Evolutionary conservation across 2,888 invertebrate species (phyloP).

Genomic region (Drosophila longiperda): DNA sequence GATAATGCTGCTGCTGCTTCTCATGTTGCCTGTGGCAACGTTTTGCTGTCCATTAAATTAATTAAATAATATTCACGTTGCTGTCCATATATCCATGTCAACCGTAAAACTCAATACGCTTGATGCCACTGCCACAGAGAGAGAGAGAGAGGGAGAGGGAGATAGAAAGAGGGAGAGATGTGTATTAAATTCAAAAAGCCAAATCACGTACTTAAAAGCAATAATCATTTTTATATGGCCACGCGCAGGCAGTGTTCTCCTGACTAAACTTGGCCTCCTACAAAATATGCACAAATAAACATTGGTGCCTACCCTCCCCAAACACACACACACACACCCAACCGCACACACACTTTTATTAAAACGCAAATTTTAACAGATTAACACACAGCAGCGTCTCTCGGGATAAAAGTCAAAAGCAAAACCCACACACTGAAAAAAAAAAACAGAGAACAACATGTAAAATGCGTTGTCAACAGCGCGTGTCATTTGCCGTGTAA

Average conservation of each 20-base stretch:
- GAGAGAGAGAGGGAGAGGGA: background rate
- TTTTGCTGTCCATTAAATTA: constrained; percentile 64
- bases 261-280: constrained; percentile 46
- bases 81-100: constrained; percentile 49
- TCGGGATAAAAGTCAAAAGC: constrained; percentile 6
- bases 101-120: constrained; percentile 71
- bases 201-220: constrained; percentile 78
- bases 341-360: constrained; percentile 60
- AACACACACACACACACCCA: constrained; percentile 11
- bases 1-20: background rate
- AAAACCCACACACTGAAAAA: constrained; percentile 5
- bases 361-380: constrained; percentile 78
- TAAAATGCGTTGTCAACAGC: constrained; percentile 34
- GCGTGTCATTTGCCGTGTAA: constrained; percentile 77
- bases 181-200: constrained; percentile 48
- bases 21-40: constrained; percentile 16
- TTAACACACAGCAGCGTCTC: constrained; percentile 58
- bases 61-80: constrained; percentile 67
- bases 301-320: constrained; percentile 8
- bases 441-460: background rate
- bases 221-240: constrained; percentile 71
- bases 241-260: constrained; percentile 36
- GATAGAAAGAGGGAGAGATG: background rate
- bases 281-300: constrained; percentile 33
- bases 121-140: constrained; percentile 59